Base-by-base conservation (phyloP, 1,140 invertebrate species). In the Trichomalopsis sarcophagae region DNA sequence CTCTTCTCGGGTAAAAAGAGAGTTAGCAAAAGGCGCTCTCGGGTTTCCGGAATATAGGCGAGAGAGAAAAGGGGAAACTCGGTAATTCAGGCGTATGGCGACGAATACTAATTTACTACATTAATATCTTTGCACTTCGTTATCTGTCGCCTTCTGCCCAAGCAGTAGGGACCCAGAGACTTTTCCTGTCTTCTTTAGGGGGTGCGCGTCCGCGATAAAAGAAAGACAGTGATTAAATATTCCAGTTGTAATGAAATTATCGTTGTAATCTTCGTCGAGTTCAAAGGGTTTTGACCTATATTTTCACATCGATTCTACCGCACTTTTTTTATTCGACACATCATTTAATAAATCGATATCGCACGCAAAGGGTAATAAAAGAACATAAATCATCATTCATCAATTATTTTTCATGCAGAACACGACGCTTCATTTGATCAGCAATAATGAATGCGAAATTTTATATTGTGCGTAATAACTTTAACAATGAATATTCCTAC, bases 71-170 rank as follows among this genome's bases (percentile, higher is more conserved):
- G 33, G 71, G 84, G 83, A 80, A 86, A 86, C 87, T 87, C 76
- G 82, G 85, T 88, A 86, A 87, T 86, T 88, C 82, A 83, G 69
- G 74, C 75, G 84, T 87, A 87, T 87, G 87, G 84, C 82, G 85
- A 87, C 86, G 87, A 88, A 88, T 87, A 87, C 87, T 87, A 88
- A 88, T 88, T 88, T 84, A 23, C n/a, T 66, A 86, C 84, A 88
- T 88, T 87, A 87, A 87, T 88, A 86, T 88, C 86, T 86, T 86
- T 73, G 81, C 50, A 84, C 84, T 85, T 84, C 81, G 55, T 86
- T 85, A 81, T 82, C 40, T 77, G 44, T 82, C 73, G 77, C 79
- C 68, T 75, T 83, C 30, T 78, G 11, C 2, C 81, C 17, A 73
- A 21, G 33, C 23, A 81, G n/a, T 27, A 47, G 71, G 36, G 21